Evolutionary conservation across 1,140 invertebrate species (phyloP), one percentile per base, ranked within the genome.

Genomic region (Maconellicoccus hirsutus): DNA sequence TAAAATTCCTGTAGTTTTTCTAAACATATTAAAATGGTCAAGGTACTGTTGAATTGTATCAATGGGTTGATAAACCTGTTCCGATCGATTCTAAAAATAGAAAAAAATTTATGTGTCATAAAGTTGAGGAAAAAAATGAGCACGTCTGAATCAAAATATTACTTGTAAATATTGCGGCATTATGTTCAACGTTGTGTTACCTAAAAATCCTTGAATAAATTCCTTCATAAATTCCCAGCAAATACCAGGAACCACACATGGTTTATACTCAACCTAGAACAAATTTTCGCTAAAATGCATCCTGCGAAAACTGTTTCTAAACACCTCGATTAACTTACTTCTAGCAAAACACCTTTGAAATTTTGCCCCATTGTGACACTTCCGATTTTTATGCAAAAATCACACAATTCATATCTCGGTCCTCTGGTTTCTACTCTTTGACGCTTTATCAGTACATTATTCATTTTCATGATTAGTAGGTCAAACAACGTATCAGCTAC

Each of bases 41-140:
- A 97, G 84, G 80, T 98, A 98, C 77, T 97, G 94, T 73, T 93
- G 89, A 70, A 97, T 90, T 0, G 93, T 96, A 78, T 97, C 94
- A 74, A 93, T 87, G 0, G 92, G 91, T 70, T 89, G 86, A 78
- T 94, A 96, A 63, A 94, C 83, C 16, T 94, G 90, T 77, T 93
- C 93, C 85, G 91, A 88, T 74, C 87, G 84, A 72, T 74, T 76
- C 73, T 76, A 75, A 27, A 76, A 73, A 63, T 7, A 52, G 39
- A 26, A 8, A 42, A 26, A 73, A 66, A 61, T 61, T 7, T 22
- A 61, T 19, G 8, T 26, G 22, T 19, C 6, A 61, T 19, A 12
- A 26, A 10, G 7, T 22, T 33, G 10, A 23, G 16, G 7, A n/a
- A 19, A 4, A 2, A 39, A n/a, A 70, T 39, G 70, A 10, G 33